Base-by-base conservation (phyloP, 2,113 vertebrate species). In the Actinemys pallida region DNA sequence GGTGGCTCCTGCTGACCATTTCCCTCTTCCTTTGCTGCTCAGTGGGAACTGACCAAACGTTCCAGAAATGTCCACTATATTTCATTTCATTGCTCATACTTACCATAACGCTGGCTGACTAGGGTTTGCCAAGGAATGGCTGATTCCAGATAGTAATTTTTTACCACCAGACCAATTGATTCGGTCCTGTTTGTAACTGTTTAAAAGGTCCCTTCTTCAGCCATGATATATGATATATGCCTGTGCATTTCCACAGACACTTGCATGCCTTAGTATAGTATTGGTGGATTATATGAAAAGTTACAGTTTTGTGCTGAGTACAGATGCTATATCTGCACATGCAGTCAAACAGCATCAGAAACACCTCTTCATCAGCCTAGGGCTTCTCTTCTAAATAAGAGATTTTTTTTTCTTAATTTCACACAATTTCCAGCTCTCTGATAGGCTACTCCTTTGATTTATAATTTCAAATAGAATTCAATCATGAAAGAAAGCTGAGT, bases 401-500 rank as follows among this genome's bases (percentile, higher is more conserved):
- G 5, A 27, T 90, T 81, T 94, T 94, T 81, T 81, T 92, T 84
- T 52, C 19, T 84, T 47, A 24, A 72, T 72, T 69, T 81, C 91
- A 75, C 89, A 95, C 49, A 84, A 90, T 96, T 90, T 90, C 75
- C 91, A 93, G 59, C 52, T 84, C 69, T 82, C 94, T 95, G 27
- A 88, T 97, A 97, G 95, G 72, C 27, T 83, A 83, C 19, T 53
- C 86, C 93, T 97, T 96, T 97, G 95, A 97, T 97, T 97, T 94
- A 85, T 87, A 86, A 93, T 97, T 98, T 98, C 96, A 96, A 94
- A 97, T 94, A 84, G 96, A 98, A 97, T 97, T 96, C 90, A 92
- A 87, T 96, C 96, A 96, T 93, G 83, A 94, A 97, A 92, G 90
- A 91, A 79, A 96, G 75, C 57, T 86, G 81, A 85, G 47, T 62